Base-by-base conservation (phyloP, 1,140 invertebrate species). In the Drosophila paulistorum region DNA sequence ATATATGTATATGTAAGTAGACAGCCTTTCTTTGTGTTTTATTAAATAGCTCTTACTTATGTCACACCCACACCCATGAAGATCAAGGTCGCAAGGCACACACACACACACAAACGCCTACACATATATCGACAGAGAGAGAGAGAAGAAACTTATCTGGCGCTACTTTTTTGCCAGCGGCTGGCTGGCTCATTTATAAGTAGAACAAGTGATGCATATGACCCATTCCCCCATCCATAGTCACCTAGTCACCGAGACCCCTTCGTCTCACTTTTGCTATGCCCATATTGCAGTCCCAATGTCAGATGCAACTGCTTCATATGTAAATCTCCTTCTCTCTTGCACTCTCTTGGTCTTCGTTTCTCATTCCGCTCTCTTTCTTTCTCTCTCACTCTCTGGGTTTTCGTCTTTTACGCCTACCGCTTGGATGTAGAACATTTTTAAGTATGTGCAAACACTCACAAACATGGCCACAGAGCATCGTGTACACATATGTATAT, bases 111-210 rank as follows among this genome's bases (percentile, higher is more conserved):
- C 6, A 48, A 1, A 42, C 61, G 45, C 7, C 48, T 26, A 63
- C 23, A 48, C 10, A 48, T 11, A 54, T 20, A 41, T 58, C 68
- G 77, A 77, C 62, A 71, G 65, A 62, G 77, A 70, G 73, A 62
- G 73, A 68, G 77, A 65, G 26, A 13, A 39, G 11, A 13, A 33
- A 23, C 42, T 23, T 45, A 48, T 14, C 61, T 51, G 14, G 42
- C 42, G 61, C 61, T 63, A 58, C 67, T 68, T 63, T 51, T 54
- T 51, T 54, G 35, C 35, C 61, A 64, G 42, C 42, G 35, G 17
- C 74, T 70, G 35, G 17, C 74, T 70, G 35, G 17, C 74, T 70
- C 73, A 76, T 71, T 76, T 77, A 37, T 76, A 76, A 71, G 73
- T 66, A 66, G 67, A 76, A 77, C 67, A 76, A 77, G 74, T 65